Percentiles rank a stretch among this genome's conserved stretches.
Evolutionary conservation across 2,797 vertebrate genomes (phyloP).

Genomic region (Carcharodon carcharias): DNA sequence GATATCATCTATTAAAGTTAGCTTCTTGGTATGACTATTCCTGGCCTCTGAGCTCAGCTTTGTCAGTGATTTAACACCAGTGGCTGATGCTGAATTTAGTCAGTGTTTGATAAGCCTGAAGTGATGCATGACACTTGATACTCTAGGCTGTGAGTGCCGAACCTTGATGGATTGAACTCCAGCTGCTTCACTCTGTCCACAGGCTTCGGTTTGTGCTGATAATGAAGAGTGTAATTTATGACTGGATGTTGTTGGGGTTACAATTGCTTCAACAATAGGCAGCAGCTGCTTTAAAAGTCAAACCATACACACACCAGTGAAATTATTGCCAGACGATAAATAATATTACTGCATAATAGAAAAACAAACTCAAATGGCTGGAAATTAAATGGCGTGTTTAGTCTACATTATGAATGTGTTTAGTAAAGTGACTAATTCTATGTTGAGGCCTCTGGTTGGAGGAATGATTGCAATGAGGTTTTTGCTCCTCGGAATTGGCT

Average conservation of each 20-base stretch:
- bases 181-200: conserved; percentile 47
- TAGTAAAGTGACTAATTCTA: neutral
- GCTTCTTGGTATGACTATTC: neutral
- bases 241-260: conserved; percentile 3
- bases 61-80: conserved; percentile 27
- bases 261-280: conserved; percentile 28
- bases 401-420: neutral
- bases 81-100: conserved; percentile 28
- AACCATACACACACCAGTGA: too few relatives aligned
- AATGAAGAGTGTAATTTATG: conserved; percentile 39
- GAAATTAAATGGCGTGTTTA: neutral
- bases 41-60: neutral
- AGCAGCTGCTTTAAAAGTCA: neutral
- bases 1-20: neutral
- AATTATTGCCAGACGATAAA: neutral
- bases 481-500: neutral
- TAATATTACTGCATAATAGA: neutral
- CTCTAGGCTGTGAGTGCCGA: conserved; percentile 43
- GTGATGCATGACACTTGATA: conserved; percentile 43
- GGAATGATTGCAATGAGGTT: neutral
- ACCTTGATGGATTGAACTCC: conserved; percentile 48
- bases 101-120: conserved; percentile 21
- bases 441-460: neutral
- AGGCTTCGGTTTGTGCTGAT: conserved; percentile 29
- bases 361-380: neutral